phyloP scores from a whole-genome alignment of 1,140 invertebrate genomes.

The Brachionus koreanus region DNA sequence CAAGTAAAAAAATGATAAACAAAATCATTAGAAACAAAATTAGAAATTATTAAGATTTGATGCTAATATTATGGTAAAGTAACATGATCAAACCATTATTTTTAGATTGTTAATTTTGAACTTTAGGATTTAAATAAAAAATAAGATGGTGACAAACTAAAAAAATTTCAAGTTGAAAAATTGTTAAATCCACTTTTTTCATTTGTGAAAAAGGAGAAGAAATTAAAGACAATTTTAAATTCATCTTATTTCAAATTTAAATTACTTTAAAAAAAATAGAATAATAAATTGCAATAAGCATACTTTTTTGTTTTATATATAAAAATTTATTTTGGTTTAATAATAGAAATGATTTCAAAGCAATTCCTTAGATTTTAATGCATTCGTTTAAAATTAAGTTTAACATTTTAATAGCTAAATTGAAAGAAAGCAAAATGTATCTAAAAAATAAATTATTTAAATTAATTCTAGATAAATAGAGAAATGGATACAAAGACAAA shows the following conservation, averaged over 20 bases:
- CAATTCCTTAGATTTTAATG: neutral
- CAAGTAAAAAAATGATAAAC: too few relatives aligned
- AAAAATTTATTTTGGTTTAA: neutral
- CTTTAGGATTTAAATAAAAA: too few relatives aligned
- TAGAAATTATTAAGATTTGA: too few relatives aligned
- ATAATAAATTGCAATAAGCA: neutral
- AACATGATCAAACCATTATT: too few relatives aligned
- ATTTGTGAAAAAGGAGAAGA: too few relatives aligned
- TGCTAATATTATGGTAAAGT: too few relatives aligned
- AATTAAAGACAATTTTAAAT: neutral
- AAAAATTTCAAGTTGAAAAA: too few relatives aligned
- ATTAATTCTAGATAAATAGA: neutral
- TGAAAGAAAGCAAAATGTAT: neutral
- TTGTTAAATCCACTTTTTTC: too few relatives aligned
- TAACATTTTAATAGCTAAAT: too few relatives aligned
- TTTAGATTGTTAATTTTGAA: too few relatives aligned
- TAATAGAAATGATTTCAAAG: neutral
- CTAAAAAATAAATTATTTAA: neutral
- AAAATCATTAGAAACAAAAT: too few relatives aligned
- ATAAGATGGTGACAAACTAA: too few relatives aligned
- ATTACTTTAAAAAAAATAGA: neutral
- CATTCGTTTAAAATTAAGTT: neutral
- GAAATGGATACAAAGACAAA: slow-evolving; percentile 48
- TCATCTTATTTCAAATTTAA: neutral
- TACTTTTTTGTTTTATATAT: neutral